Base-by-base conservation (phyloP, 64 coral and sea anemone species). In the Montipora sp. region DNA sequence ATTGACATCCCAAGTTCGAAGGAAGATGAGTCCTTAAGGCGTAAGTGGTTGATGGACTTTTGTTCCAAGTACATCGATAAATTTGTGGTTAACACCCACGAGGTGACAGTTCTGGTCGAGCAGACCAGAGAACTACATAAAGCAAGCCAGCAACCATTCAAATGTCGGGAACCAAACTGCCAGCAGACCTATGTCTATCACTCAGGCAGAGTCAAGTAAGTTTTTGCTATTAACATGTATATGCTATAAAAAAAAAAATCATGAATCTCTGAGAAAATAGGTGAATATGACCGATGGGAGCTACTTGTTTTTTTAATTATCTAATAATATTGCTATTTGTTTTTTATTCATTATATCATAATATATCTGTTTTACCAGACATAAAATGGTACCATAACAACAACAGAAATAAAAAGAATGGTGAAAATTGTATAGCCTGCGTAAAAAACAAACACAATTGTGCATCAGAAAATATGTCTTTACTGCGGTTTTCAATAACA, bases 191-290 rank as follows among this genome's bases (percentile, higher is more conserved):
- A 87, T 48, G 66, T n/a, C n/a, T n/a, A n/a, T n/a, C n/a, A n/a
- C n/a, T n/a, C n/a, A n/a, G n/a, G n/a, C n/a, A n/a, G n/a, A 87
- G 83, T 87, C 66, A 87, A 70, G 83, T 68, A 68, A 68, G 65
- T 68, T 68, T 68, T 68, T 68, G 65, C 65, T 68, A 68, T 68
- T 68, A 68, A 68, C 65, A 68, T 68, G 65, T 68, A 68, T 68
- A 68, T 68, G 65, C 19, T 68, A 68, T 68, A 53, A 68, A 68
- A 68, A 68, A 68, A 16, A 68, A 16, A n/a, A n/a, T 68, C 65
- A 68, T 68, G 65, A 68, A 68, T 68, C 65, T 16, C 65, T 68
- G 65, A 68, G 65, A 53, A 68, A 68, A 68, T 68, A 68, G 65
- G 65, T 68, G 65, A 68, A 68, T 68, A 68, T 68, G 65, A 68